These are phyloP conservation scores for Leptoteleia sp. DNA, from an alignment of 1,140 invertebrate species.

Conservation along the genomic window DNA sequence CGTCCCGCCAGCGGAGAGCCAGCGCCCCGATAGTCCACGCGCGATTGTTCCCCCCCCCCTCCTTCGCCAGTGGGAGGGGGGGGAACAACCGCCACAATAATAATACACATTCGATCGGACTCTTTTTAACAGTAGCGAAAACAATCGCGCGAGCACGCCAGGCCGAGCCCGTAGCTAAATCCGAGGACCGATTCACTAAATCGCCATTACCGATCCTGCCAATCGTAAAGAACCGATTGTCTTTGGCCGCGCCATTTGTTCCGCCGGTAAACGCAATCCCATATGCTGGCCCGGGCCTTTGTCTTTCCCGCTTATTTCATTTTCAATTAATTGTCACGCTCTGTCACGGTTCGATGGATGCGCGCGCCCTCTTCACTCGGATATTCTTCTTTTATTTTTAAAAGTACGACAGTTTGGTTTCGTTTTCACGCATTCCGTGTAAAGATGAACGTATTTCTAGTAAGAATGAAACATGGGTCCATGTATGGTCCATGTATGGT, in stretches of 20 bases:
- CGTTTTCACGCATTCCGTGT: no score
- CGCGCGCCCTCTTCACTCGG: neutral
- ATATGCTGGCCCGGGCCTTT: constrained; percentile 62
- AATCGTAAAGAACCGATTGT: constrained; percentile 66
- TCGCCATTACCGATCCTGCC: constrained; percentile 66
- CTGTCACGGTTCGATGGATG: neutral
- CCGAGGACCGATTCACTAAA: constrained; percentile 57
- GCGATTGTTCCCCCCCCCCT: constrained; percentile 58
- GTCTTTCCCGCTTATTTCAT: constrained; percentile 31
- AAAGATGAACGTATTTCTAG: no score
- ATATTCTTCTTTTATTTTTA: no score
- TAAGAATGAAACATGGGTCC: no score
- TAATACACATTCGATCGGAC: constrained; percentile 67
- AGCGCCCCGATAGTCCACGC: constrained; percentile 8
- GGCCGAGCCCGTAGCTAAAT: constrained; percentile 42
- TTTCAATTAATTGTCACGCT: constrained; percentile 31
- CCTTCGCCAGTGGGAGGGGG: no score
- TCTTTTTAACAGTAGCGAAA: constrained; percentile 57
- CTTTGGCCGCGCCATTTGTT: constrained; percentile 70
- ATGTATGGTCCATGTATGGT: no score
- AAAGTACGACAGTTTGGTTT: no score
- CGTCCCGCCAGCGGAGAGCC: neutral
- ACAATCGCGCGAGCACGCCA: constrained; percentile 45
- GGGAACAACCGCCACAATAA: constrained; percentile 65
- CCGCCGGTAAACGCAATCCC: constrained; percentile 33